These are phyloP conservation scores for Sicus ferrugineus DNA, from an alignment of 2,888 invertebrate genomes.

Conservation along the genomic window DNA sequence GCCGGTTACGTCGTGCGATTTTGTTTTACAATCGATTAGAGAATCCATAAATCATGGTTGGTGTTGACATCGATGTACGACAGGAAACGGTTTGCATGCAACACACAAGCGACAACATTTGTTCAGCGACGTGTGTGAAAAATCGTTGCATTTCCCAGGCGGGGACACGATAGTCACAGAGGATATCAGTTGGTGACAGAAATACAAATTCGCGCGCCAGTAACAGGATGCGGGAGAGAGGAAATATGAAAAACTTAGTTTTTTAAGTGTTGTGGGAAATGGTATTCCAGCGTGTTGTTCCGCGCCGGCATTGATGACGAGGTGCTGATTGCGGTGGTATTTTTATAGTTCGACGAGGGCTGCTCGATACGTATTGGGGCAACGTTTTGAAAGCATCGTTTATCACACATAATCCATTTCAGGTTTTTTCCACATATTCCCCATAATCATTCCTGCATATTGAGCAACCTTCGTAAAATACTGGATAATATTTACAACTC, in stretches of 20 bases:
- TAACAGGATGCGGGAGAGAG: background rate
- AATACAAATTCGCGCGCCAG: background rate
- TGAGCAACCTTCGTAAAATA: too few relatives aligned
- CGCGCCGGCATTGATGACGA: too few relatives aligned
- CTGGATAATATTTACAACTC: too few relatives aligned
- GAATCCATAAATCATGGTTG: slow-evolving; percentile 42
- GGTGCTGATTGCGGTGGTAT: background rate
- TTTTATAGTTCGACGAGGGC: too few relatives aligned
- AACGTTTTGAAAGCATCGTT: too few relatives aligned
- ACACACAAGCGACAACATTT: slow-evolving; percentile 38
- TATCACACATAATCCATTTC: too few relatives aligned
- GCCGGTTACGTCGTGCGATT: too few relatives aligned
- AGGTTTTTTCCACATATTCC: too few relatives aligned
- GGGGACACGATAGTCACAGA: slow-evolving; percentile 6
- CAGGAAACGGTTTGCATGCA: background rate
- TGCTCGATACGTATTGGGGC: too few relatives aligned
- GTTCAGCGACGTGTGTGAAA: slow-evolving; percentile 37
- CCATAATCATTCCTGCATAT: too few relatives aligned
- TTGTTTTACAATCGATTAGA: slow-evolving; percentile 42
- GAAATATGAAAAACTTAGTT: background rate
- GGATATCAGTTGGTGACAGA: slow-evolving; percentile 4
- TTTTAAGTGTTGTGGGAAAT: too few relatives aligned
- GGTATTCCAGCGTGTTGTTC: too few relatives aligned
- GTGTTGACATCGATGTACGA: slow-evolving; percentile 23
- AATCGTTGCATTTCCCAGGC: slow-evolving; percentile 32